Conservation (phyloP, 2,888 invertebrate species). For the Tyria jacobaeae region DNA sequence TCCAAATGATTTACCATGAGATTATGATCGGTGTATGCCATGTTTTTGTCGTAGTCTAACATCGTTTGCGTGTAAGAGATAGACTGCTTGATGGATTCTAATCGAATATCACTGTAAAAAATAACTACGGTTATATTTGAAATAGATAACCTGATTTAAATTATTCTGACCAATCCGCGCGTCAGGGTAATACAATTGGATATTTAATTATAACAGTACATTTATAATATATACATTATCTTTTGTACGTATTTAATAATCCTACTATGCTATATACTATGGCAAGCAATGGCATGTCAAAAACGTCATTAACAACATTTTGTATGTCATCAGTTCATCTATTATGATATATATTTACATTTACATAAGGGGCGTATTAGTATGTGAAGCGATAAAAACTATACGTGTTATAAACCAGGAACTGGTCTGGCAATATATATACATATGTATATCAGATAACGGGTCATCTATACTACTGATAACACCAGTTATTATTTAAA, state of each 20-base stretch:
- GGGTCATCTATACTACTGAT: not conserved
- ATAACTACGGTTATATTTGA: not conserved
- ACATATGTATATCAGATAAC: not conserved
- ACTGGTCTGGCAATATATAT: slow-evolving; percentile 35
- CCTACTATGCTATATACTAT: no score
- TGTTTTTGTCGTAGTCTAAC: slow-evolving; percentile 23
- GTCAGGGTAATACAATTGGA: no score
- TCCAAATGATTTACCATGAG: slow-evolving; percentile 42
- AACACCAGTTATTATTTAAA: no score
- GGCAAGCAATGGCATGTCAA: no score
- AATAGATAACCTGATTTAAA: not conserved
- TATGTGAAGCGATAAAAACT: not conserved
- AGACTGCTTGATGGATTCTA: slow-evolving; percentile 8
- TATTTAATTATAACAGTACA: no score
- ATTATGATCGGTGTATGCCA: slow-evolving; percentile 22
- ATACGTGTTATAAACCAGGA: slow-evolving; percentile 23
- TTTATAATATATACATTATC: no score
- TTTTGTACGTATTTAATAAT: no score
- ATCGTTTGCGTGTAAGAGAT: slow-evolving; percentile 16
- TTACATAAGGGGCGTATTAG: slow-evolving; percentile 3
- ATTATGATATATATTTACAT: not conserved
- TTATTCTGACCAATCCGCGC: no score
- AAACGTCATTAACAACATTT: no score
- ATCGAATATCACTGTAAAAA: not conserved
- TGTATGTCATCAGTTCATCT: not conserved